Conservation (phyloP, 92 coral and sea anemone species). For the Pocillopora grandis region DNA sequence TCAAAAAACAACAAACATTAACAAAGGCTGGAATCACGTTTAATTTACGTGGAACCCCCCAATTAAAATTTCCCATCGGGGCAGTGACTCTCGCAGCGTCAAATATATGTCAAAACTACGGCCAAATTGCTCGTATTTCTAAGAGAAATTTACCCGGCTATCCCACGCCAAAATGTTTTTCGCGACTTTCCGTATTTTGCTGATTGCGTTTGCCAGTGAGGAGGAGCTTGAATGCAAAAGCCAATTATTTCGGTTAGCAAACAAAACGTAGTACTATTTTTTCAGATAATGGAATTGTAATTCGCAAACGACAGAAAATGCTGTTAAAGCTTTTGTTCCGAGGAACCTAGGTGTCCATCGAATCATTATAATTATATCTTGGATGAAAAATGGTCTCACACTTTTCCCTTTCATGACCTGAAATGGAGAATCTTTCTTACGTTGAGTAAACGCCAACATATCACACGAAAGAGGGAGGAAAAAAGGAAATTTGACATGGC, state of each 20-base stretch:
- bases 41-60: constrained; percentile 62
- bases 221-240: constrained; percentile 49
- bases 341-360: constrained; percentile 49
- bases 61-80: constrained; percentile 41
- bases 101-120: constrained; percentile 3
- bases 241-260: constrained; percentile 85
- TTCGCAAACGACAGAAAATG: constrained; percentile 66
- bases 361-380: constrained; percentile 59
- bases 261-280: constrained; percentile 80
- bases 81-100: constrained; percentile 21
- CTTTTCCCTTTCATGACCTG: constrained; percentile 7
- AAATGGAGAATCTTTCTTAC: constrained; percentile 19
- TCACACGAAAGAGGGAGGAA: constrained; percentile 15
- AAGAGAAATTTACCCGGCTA: not conserved
- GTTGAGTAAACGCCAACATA: constrained; percentile 19
- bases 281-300: constrained; percentile 84
- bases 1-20: constrained; percentile 85
- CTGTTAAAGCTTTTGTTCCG: constrained; percentile 74
- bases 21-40: constrained; percentile 71
- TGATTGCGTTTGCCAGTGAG: constrained; percentile 27
- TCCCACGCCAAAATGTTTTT: constrained; percentile 17
- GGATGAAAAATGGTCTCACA: constrained; percentile 26
- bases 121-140: constrained; percentile 2
- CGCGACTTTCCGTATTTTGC: constrained; percentile 16
- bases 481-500: constrained; percentile 54